Evolutionary conservation across 2,888 invertebrate species (phyloP).

Genomic region (Cataglyphis livida): DNA sequence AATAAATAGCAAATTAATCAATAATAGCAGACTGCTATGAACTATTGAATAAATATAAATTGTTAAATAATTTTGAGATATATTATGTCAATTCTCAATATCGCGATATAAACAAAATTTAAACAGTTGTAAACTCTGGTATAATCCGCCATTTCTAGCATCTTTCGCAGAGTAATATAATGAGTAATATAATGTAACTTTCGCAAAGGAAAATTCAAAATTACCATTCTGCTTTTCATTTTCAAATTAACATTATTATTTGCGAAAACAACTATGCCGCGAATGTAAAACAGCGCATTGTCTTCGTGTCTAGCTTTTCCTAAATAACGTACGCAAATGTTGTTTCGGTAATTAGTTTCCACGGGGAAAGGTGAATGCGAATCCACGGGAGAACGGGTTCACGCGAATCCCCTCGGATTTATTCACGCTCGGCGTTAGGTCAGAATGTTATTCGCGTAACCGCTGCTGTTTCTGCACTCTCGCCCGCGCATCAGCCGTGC

Average conservation of each 20-base stretch:
- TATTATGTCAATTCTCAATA: neutral
- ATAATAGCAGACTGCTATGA: neutral
- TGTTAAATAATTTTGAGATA: neutral
- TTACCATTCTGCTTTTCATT: neutral
- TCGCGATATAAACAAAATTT: neutral
- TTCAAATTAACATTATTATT: neutral
- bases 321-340: conserved; percentile 39
- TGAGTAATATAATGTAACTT: neutral
- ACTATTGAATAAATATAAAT: neutral
- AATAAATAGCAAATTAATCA: neutral
- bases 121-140: neutral
- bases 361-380: conserved; percentile 11
- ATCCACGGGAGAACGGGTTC: neutral
- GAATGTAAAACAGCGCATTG: conserved; percentile 12
- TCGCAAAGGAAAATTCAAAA: neutral
- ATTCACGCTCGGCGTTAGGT: conserved; percentile 41
- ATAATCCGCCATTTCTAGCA: neutral
- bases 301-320: conserved; percentile 8
- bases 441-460: conserved; percentile 52
- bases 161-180: neutral
- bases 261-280: neutral
- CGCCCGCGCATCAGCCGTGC: conserved; percentile 43
- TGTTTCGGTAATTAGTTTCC: conserved; percentile 47
- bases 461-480: conserved; percentile 38
- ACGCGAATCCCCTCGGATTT: conserved; percentile 38